Evolutionary conservation across 2,888 invertebrate species (phyloP), one percentile per base, ranked within the genome.

Genomic region (Philhelius pedissequus): DNA sequence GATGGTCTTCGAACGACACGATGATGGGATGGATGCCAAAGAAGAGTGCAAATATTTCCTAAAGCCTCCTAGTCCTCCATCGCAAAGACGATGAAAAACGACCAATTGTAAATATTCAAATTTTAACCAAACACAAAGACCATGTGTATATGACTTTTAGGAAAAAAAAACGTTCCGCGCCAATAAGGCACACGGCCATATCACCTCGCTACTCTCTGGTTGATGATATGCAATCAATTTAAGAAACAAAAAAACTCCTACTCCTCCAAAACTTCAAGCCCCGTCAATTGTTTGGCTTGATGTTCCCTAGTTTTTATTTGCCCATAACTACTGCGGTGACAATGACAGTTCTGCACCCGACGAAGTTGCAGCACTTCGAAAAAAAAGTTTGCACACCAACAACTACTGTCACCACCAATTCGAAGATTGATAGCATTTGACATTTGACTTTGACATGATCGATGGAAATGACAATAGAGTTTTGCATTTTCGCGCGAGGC

Each of bases 371-470:
- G 62, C 62, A 27, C 13, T 43, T 27, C 20, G 43, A 27, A 62
- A 68, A 62, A 68, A 45, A 40, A 66, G 64, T 69, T 5, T 64
- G 32, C 78, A 74, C 45, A 74, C 45, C 56, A 64, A 64, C 43
- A 60, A 43, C 58, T 48, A 56, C 68, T 78, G 78, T 74, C 83
- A 70, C 74, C 78, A 74, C 74, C 78, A 74, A 66, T 40, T 71
- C 80, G 40, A 86, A 81, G 86, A 86, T 84, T 84, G 86, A 86
- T 81, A 84, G 86, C 78, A 74, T 80, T 81, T 86, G 84, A 86
- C 86, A 84, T 86, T 81, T 86, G 86, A 86, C 86, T 86, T 81
- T 80, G 81, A 84, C 71, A 84, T 80, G 84, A 84, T 84, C 84
- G 84, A 84, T 84, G 66, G 71, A 80, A 84, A 60, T 76, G 84